Evolutionary conservation across 2,888 invertebrate genomes (phyloP).

Genomic region (Bhutanitis thaidina): DNA sequence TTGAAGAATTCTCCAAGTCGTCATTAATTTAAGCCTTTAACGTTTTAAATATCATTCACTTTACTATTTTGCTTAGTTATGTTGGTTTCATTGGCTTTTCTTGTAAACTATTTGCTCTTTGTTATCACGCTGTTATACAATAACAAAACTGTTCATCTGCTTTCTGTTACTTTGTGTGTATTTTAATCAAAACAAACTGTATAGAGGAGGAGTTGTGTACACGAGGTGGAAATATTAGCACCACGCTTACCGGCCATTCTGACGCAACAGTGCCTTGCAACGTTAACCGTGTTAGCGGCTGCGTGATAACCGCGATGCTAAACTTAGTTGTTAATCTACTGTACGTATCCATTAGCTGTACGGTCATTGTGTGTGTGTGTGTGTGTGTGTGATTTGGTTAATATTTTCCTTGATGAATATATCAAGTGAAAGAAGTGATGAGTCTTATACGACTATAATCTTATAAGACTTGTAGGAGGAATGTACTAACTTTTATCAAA

Average conservation of each 20-base stretch:
- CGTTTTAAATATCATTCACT: too few species aligned
- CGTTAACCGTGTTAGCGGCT: slow-evolving; percentile 19
- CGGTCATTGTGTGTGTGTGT: slow-evolving; percentile 1
- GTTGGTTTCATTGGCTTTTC: too few species aligned
- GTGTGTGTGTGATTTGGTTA: not conserved
- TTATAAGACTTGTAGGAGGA: too few species aligned
- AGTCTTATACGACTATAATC: too few species aligned
- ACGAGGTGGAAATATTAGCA: not conserved
- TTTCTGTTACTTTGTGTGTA: not conserved
- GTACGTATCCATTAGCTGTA: not conserved
- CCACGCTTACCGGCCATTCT: not conserved
- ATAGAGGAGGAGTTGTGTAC: not conserved
- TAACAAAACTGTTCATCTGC: not conserved
- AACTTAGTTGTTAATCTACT: slow-evolving; percentile 8
- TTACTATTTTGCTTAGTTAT: too few species aligned
- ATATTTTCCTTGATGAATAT: too few species aligned
- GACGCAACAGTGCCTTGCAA: slow-evolving; percentile 3
- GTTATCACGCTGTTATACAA: not conserved
- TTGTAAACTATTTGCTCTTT: not conserved
- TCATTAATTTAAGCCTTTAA: too few species aligned
- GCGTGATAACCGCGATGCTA: slow-evolving; percentile 8
- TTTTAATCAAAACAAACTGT: not conserved
- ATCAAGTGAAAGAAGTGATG: too few species aligned
- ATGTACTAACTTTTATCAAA: too few species aligned
- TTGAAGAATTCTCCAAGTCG: too few species aligned